Evolutionary conservation across 1,140 invertebrate species (phyloP).

Genomic region (Parasteatoda tepidariorum): DNA sequence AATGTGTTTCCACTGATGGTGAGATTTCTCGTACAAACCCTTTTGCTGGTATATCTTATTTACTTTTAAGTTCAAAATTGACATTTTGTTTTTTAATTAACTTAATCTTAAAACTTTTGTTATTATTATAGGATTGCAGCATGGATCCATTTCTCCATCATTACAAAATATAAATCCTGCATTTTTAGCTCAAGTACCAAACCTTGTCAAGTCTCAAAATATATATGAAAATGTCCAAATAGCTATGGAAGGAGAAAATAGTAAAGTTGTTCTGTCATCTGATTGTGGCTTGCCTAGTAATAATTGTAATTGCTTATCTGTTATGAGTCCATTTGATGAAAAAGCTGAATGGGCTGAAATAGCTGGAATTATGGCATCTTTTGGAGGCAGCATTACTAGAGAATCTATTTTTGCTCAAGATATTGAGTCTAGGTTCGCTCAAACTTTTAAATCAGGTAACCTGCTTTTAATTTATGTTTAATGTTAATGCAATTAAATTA

Average conservation of each 20-base stretch:
- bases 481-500: background rate
- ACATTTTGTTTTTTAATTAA: background rate
- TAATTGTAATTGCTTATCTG: conserved; percentile 72
- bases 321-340: conserved; percentile 91
- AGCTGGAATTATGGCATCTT: conserved; percentile 59
- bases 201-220: conserved; percentile 8
- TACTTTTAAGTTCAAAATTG: background rate
- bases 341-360: conserved; percentile 91
- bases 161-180: background rate
- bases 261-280: conserved; percentile 39
- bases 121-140: conserved; percentile 26
- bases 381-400: conserved; percentile 74
- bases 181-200: background rate
- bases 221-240: conserved; percentile 60
- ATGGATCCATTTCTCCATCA: conserved; percentile 37
- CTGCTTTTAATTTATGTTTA: background rate
- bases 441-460: conserved; percentile 42
- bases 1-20: conserved; percentile 82
- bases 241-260: conserved; percentile 46
- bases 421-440: conserved; percentile 67
- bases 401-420: conserved; percentile 87
- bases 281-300: conserved; percentile 40
- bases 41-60: conserved; percentile 79
- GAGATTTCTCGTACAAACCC: conserved; percentile 86
- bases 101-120: background rate